Conservation (phyloP, 1,140 invertebrate species). For the Drosophila lacteicornis region DNA sequence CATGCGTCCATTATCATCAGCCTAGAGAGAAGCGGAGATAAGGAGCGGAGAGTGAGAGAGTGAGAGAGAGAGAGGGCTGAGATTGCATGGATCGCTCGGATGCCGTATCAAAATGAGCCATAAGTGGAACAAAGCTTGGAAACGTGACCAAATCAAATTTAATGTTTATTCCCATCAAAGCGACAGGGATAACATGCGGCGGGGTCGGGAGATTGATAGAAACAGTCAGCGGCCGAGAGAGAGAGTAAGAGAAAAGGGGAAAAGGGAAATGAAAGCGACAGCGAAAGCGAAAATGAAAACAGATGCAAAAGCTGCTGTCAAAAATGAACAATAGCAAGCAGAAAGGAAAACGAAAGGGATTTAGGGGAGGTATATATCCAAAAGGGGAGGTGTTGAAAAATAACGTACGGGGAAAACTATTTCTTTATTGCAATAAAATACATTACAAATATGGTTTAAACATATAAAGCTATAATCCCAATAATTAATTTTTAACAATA, state of each 20-base stretch:
- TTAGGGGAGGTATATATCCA: not conserved
- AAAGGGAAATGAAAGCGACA: slow-evolving; percentile 9
- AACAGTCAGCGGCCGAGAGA: slow-evolving; percentile 16
- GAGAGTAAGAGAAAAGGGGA: not conserved
- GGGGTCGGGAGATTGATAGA: slow-evolving; percentile 26
- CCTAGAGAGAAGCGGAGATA: not conserved
- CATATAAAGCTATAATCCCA: too few species aligned
- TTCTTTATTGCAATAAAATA: not conserved
- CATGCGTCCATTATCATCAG: slow-evolving; percentile 64
- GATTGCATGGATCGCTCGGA: slow-evolving; percentile 63
- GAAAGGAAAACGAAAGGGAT: slow-evolving; percentile 23
- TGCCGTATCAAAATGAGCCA: slow-evolving; percentile 72
- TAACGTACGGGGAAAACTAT: not conserved
- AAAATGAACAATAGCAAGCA: slow-evolving; percentile 22
- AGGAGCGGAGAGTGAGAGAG: not conserved
- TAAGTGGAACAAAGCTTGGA: slow-evolving; percentile 84
- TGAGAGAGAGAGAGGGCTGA: slow-evolving; percentile 24
- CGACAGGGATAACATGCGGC: slow-evolving; percentile 25
- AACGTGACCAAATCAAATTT: slow-evolving; percentile 85
- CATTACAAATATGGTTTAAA: too few species aligned
- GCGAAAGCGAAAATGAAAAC: slow-evolving; percentile 41
- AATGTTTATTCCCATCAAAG: slow-evolving; percentile 70
- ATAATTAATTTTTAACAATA: too few species aligned
- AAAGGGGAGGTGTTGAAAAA: not conserved
- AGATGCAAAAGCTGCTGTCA: slow-evolving; percentile 60